A percentile compares a stretch with the other conserved stretches of the same genome.
Evolutionary conservation across 2,888 invertebrate species (phyloP).

Genomic region (Nephrotoma guestfalica): DNA sequence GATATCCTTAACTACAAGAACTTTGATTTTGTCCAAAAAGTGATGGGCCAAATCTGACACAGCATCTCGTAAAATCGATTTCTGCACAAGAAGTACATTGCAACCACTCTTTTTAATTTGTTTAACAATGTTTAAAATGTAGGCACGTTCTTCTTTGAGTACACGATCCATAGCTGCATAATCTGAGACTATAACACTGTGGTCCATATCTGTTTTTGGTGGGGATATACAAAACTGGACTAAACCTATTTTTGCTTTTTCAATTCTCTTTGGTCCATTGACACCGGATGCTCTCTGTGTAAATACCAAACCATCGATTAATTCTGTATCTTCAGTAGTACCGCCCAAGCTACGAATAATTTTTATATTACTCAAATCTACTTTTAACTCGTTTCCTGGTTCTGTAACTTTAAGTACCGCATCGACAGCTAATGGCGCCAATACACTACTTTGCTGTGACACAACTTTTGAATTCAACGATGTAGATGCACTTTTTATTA

Average conservation of each 20-base stretch:
- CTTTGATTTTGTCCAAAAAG: slow-evolving; percentile 97
- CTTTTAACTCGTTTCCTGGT: slow-evolving; percentile 51
- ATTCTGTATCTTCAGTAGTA: slow-evolving; percentile 92
- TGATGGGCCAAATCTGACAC: slow-evolving; percentile 94
- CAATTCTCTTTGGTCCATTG: slow-evolving; percentile 84
- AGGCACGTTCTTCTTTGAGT: slow-evolving; percentile 90
- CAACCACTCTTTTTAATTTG: slow-evolving; percentile 98
- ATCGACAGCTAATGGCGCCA: slow-evolving; percentile 95
- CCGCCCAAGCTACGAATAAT: slow-evolving; percentile 95
- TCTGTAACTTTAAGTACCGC: slow-evolving; percentile 66
- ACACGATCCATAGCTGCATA: slow-evolving; percentile 99
- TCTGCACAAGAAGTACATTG: slow-evolving; percentile 86
- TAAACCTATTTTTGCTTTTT: slow-evolving; percentile 96
- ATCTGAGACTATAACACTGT: slow-evolving; percentile 90
- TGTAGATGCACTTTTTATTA: slow-evolving; percentile 92
- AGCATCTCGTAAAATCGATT: slow-evolving; percentile 74
- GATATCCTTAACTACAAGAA: slow-evolving; percentile 94
- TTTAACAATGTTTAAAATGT: slow-evolving; percentile 96
- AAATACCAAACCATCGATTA: slow-evolving; percentile 91
- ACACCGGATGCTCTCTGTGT: slow-evolving; percentile 77
- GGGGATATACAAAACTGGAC: slow-evolving; percentile 99
- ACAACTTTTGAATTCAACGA: slow-evolving; percentile 98
- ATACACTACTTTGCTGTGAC: slow-evolving; percentile 87
- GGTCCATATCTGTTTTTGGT: slow-evolving; percentile 98
- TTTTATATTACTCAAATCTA: slow-evolving; percentile 90